These are phyloP conservation scores for Acrossocheilus wenchowensis DNA, from an alignment of 2,797 vertebrate genomes.

Conservation along the genomic window DNA sequence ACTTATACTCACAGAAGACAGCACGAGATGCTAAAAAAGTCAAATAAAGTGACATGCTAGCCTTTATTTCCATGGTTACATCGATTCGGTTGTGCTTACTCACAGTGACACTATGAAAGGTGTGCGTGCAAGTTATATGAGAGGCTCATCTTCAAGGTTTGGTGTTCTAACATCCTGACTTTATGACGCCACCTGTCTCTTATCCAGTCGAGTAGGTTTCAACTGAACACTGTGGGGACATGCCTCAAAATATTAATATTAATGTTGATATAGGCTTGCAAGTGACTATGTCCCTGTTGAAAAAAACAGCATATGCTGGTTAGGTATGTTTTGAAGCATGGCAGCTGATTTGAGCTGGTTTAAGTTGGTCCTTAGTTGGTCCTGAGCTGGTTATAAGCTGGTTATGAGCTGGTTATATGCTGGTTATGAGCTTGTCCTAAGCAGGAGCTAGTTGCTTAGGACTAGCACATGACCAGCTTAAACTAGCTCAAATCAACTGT, in stretches of 20 bases:
- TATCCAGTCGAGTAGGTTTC: not conserved
- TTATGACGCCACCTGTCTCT: not conserved
- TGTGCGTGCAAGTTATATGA: not conserved
- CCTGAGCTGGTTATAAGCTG: too few species aligned
- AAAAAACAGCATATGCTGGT: not conserved
- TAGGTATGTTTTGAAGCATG: not conserved
- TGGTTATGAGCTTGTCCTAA: too few species aligned
- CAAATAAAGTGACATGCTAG: constrained; percentile 17
- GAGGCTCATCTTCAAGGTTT: not conserved
- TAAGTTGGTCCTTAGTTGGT: too few species aligned
- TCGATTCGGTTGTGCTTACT: not conserved
- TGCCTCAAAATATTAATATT: constrained; percentile 14
- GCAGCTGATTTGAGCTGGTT: not conserved
- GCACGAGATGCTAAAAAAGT: constrained; percentile 15
- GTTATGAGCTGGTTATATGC: too few species aligned
- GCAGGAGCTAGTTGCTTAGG: too few species aligned
- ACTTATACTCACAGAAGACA: constrained; percentile 55
- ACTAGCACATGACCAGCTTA: too few species aligned
- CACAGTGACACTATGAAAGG: constrained; percentile 2
- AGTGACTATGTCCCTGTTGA: not conserved
- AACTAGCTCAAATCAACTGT: too few species aligned
- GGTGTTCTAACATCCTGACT: not conserved
- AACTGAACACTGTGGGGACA: not conserved
- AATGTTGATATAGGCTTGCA: not conserved
- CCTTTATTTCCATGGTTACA: constrained; percentile 21